Evolutionary conservation across 2,113 vertebrate species (phyloP).

Genomic region (Passer montanus): DNA sequence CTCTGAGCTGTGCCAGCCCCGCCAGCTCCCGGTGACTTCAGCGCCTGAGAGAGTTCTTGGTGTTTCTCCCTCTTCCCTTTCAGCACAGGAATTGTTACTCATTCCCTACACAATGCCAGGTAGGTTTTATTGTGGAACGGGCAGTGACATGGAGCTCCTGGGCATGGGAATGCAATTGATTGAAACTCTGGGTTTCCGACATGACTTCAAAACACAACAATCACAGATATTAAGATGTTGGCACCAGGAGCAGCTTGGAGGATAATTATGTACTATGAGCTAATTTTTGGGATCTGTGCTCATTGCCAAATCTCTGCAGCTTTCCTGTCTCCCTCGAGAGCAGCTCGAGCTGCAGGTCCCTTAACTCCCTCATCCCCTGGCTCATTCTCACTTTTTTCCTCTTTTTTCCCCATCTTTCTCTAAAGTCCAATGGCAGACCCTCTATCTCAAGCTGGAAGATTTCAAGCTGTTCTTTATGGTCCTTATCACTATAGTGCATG

Average conservation of each 20-base stretch:
- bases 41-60: constrained; percentile 33
- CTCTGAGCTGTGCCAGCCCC: not conserved
- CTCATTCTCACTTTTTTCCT: not conserved
- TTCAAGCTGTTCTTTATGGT: not conserved
- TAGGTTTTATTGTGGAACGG: constrained; percentile 65
- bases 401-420: not conserved
- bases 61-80: constrained; percentile 58
- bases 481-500: not conserved
- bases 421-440: not conserved
- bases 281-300: constrained; percentile 51
- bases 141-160: constrained; percentile 59
- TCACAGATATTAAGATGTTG: constrained; percentile 34
- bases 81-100: constrained; percentile 69
- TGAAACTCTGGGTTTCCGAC: constrained; percentile 64
- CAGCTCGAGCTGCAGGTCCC: not conserved
- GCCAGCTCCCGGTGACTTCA: not conserved
- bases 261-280: constrained; percentile 54
- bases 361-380: not conserved
- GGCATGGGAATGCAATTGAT: constrained; percentile 69
- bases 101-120: constrained; percentile 71
- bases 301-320: not conserved
- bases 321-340: constrained; percentile 52
- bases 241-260: not conserved
- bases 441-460: not conserved
- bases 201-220: constrained; percentile 62